Base-by-base conservation (phyloP, 2,888 invertebrate species). In the Oligia fasciuncula region DNA sequence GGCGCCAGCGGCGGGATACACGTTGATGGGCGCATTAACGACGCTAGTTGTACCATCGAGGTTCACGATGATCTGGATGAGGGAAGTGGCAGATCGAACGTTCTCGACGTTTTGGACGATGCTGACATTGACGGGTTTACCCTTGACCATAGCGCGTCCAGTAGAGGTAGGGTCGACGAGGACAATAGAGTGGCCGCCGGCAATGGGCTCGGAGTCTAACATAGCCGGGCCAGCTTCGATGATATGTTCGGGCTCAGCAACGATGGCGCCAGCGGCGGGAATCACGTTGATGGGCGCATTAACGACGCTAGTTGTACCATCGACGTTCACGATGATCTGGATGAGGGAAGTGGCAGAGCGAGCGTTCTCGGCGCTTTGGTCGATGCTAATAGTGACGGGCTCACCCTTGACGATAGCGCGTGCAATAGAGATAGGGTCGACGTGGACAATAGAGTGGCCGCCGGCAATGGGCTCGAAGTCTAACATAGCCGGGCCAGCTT, bases 51-150 rank as follows among this genome's bases (percentile, higher is more conserved):
- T 62, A 67, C 85, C 71, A 79, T 88, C 84, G 87, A 93, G 91
- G 89, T 93, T 93, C 77, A 93, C 73, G 89, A 93, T 91, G 87
- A 93, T 91, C 87, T 93, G 91, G 69, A 93, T 88, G 66, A 93
- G 83, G 14, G 92, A 79, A 74, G 86, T 77, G 4, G 9, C 23
- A 43, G 43, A 35, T 4, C 35, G 35, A 35, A 35, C 35, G 35
- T 35, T 35, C 35, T 35, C 35, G 35, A 4, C 35, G 35, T 35
- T 35, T 35, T 35, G 35, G 35, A 35, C 35, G 35, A 35, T 35
- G 35, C 35, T 35, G 35, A 35, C 35, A 35, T 2, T 35, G 35
- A 35, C 35, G 35, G 35, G 35, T 1, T 35, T 4, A 35, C 35
- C 35, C 35, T 35, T 35, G 35, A 35, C 35, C 3, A 35, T 35